Conservation (phyloP, 2,797 vertebrate species). For the Bradypodion ventrale region DNA sequence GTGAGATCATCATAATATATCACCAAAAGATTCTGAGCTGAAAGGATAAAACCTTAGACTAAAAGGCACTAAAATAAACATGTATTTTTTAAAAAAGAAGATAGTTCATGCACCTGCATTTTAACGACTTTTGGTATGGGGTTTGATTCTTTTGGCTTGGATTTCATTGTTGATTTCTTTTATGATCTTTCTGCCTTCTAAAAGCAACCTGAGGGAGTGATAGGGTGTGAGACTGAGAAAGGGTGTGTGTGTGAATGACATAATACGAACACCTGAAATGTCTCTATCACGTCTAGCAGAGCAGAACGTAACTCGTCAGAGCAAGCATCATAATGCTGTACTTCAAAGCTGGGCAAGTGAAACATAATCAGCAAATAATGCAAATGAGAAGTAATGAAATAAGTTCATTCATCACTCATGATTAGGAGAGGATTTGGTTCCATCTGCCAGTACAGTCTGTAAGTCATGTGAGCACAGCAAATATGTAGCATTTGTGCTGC, state of each 20-base stretch:
- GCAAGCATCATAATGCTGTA: slow-evolving; percentile 43
- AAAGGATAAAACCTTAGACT: too few relatives aligned
- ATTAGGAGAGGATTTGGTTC: slow-evolving; percentile 68
- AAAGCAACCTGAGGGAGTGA: background rate
- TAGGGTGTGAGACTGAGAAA: slow-evolving; percentile 11
- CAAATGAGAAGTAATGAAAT: slow-evolving; percentile 72
- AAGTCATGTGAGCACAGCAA: slow-evolving; percentile 60
- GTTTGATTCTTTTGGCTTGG: background rate
- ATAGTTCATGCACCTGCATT: too few relatives aligned
- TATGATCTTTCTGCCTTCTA: background rate
- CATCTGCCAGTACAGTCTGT: slow-evolving; percentile 64
- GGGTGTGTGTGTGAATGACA: slow-evolving; percentile 14
- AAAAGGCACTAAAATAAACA: too few relatives aligned
- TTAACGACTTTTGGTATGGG: background rate
- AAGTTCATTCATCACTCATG: slow-evolving; percentile 64
- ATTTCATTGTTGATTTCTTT: background rate
- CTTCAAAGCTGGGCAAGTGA: slow-evolving; percentile 27
- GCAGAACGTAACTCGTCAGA: slow-evolving; percentile 47
- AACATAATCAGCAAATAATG: slow-evolving; percentile 72
- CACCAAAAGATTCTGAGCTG: too few relatives aligned
- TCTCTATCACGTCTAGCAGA: slow-evolving; percentile 22
- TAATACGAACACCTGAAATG: slow-evolving; percentile 30
- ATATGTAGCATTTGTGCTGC: slow-evolving; percentile 73
- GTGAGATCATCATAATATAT: background rate
- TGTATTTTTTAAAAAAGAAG: too few relatives aligned